phyloP scores from a whole-genome alignment of 2,797 vertebrate genomes.

The Sebastes steindachneri region DNA sequence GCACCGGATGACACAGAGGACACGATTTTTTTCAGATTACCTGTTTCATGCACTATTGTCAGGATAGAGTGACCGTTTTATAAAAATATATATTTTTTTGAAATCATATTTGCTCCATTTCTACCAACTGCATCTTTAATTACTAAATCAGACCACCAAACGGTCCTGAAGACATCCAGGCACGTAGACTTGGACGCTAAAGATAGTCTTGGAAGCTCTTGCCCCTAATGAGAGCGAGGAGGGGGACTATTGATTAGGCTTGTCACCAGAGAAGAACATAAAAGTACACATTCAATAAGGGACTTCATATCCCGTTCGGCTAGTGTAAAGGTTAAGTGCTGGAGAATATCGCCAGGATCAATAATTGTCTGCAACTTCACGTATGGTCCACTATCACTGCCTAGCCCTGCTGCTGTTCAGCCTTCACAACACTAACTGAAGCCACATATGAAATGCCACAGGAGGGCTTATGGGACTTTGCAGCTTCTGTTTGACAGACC shows the following conservation, averaged over 20 bases:
- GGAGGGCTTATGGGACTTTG: conserved; percentile 49
- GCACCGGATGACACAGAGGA: no score
- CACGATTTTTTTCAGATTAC: no score
- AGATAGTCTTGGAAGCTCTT: conserved; percentile 58
- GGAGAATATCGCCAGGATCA: conserved; percentile 85
- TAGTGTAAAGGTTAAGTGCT: conserved; percentile 90
- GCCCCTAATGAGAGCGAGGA: conserved; percentile 81
- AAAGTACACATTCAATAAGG: conserved; percentile 89
- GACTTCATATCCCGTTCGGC: conserved; percentile 85
- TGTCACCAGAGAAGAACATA: conserved; percentile 85
- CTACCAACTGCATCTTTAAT: no score
- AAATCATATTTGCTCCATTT: no score
- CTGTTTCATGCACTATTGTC: no score
- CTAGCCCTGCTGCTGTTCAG: conserved; percentile 35
- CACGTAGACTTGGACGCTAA: conserved; percentile 59
- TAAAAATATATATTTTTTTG: no score
- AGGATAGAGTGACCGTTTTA: no score
- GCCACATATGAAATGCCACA: conserved; percentile 76
- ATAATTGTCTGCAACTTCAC: conserved; percentile 86
- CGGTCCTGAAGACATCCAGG: not conserved
- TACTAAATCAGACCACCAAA: not conserved
- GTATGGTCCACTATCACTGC: conserved; percentile 70
- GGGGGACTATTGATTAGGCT: conserved; percentile 82
- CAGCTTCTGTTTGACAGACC: conserved; percentile 49
- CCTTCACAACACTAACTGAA: conserved; percentile 60